Base-by-base conservation (phyloP, 2,113 vertebrate species). In the Neogobius melanostomus region DNA sequence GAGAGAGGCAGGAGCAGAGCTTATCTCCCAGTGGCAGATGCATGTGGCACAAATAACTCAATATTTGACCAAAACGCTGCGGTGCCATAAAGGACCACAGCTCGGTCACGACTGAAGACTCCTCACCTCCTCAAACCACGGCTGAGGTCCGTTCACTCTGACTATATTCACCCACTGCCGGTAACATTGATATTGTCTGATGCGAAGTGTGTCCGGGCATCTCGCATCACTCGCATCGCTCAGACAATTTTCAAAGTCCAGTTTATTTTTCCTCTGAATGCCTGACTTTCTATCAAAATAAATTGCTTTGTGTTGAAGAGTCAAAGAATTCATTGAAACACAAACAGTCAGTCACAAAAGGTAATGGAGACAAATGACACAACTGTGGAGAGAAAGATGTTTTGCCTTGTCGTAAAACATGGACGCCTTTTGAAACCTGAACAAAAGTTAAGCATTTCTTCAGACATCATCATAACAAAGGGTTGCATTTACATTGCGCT, bases 21-120 rank as follows among this genome's bases (percentile, higher is more conserved):
- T 59, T 59, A 59, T 59, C 56, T 59, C 28, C 56, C 28, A 42
- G 21, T 42, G 52, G 56, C 56, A 59, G 56, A 59, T 59, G 56
- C 28, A 59, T 59, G 56, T 42, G 56, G 56, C 56, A 47, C 7
- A 28, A 59, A 59, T 59, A 59, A 59, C 28, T 59, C 56, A 59
- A 59, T 59, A 59, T 42, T 59, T 59, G 21, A 59, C 56, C 56
- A 42, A 36, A 36, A 15, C 14, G 56, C 28, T 59, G 56, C 28
- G 36, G 56, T 59, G 10, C 56, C 28, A 42, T 59, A 59, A 59
- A 59, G 56, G 28, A 42, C 6, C 11, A 21, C 53, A 28, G 56
- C 56, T 42, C 28, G 11, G 56, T 59, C 56, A 59, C 56, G 28
- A 59, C 56, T 36, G 56, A 11, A 42, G 11, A 14, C 56, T 59